Evolutionary conservation across 2,113 vertebrate genomes (phyloP).

Genomic region (Hystrix cristata): DNA sequence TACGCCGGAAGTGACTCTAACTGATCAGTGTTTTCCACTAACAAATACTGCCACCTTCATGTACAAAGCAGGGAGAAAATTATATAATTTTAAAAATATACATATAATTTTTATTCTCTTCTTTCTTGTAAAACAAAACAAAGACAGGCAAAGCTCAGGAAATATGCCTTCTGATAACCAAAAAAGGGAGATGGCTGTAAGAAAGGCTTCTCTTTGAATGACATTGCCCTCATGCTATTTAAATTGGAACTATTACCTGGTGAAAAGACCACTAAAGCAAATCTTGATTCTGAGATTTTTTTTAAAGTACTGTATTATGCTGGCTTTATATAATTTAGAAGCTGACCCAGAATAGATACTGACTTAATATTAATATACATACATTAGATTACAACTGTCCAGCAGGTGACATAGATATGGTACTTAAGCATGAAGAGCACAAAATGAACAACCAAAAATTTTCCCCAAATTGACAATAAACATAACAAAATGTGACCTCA

Average conservation of each 20-base stretch:
- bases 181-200: no score
- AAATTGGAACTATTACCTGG: no score
- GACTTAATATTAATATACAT: no score
- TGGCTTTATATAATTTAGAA: background rate
- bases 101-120: fast-evolving
- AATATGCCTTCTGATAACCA: no score
- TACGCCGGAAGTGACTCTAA: fast-evolving
- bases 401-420: background rate
- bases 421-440: background rate
- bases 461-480: background rate
- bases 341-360: background rate
- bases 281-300: background rate
- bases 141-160: background rate
- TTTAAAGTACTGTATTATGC: background rate
- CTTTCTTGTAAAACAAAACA: background rate
- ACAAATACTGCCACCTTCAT: fast-evolving
- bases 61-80: background rate
- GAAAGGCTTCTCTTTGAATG: background rate
- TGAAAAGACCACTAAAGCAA: background rate
- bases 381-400: background rate
- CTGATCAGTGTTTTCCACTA: fast-evolving
- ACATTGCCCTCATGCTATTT: fast-evolving
- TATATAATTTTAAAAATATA: fast-evolving
- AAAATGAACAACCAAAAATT: no score
- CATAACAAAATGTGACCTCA: fast-evolving